Conservation (phyloP, 2,113 vertebrate genomes). For the Narcine bancroftii region DNA sequence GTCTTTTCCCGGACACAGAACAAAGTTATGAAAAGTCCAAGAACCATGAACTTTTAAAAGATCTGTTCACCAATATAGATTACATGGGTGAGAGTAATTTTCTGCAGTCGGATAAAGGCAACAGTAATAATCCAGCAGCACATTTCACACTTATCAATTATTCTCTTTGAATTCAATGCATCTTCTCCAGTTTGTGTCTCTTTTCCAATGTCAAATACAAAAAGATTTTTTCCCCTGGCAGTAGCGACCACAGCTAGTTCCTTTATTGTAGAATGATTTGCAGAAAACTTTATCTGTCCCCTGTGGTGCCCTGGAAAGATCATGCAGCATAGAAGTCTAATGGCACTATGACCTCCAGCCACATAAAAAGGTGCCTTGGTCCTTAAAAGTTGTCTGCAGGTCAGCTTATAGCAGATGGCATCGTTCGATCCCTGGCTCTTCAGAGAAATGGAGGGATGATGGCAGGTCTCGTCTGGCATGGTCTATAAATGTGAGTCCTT, state of each 20-base stretch:
- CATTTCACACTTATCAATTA: background rate
- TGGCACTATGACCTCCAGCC: conserved; percentile 6
- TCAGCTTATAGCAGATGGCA: conserved; percentile 28
- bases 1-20: background rate
- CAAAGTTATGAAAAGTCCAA: background rate
- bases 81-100: background rate
- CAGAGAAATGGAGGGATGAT: background rate
- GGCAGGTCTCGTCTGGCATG: background rate
- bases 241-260: background rate
- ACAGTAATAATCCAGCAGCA: background rate
- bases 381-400: conserved; percentile 24
- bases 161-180: background rate
- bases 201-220: background rate
- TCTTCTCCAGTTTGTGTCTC: conserved; percentile 17
- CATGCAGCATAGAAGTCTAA: background rate
- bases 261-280: conserved; percentile 7
- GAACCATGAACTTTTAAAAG: background rate
- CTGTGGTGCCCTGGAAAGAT: conserved; percentile 25
- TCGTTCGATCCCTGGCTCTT: background rate
- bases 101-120: background rate
- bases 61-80: background rate
- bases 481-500: conserved; percentile 23
- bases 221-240: conserved; percentile 9
- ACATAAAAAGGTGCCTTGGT: background rate
- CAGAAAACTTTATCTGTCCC: conserved; percentile 16